Percentiles rank a stretch among this genome's conserved stretches.
Conservation (phyloP, 2,797 vertebrate genomes). For the Hoplostethus atlanticus region DNA sequence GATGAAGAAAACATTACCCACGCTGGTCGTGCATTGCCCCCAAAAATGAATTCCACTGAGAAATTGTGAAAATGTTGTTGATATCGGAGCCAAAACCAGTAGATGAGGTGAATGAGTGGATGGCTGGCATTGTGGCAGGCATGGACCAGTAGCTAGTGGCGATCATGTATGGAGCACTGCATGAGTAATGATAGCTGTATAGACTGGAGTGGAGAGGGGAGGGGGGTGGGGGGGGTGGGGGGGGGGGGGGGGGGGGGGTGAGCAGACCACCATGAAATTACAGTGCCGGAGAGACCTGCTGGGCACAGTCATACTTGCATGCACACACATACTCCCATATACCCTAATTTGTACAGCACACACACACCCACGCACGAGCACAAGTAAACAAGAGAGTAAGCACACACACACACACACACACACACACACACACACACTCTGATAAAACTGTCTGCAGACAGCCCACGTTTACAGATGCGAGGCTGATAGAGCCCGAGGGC, state of each 20-base stretch:
- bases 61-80: not conserved
- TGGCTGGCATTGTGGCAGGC: slow-evolving; percentile 6
- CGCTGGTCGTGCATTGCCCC: too few species aligned
- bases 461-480: slow-evolving; percentile 37
- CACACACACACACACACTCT: slow-evolving; percentile 3
- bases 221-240: too few species aligned
- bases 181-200: slow-evolving; percentile 56
- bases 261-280: slow-evolving; percentile 54
- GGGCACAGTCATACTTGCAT: slow-evolving; percentile 18
- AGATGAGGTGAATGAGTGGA: slow-evolving; percentile 17
- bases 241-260: not conserved
- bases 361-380: not conserved
- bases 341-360: not conserved
- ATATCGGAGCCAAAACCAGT: slow-evolving; percentile 13
- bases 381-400: not conserved
- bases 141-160: not conserved
- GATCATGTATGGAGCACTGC: slow-evolving; percentile 2
- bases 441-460: slow-evolving; percentile 22
- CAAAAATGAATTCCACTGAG: slow-evolving; percentile 3
- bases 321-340: slow-evolving; percentile 8
- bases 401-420: slow-evolving; percentile 1
- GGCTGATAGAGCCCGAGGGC: slow-evolving; percentile 48
- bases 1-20: too few species aligned
- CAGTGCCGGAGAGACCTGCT: slow-evolving; percentile 37
- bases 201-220: slow-evolving; percentile 26